Conservation (phyloP, 2,113 vertebrate species). For the Mormyrus lacerda region DNA sequence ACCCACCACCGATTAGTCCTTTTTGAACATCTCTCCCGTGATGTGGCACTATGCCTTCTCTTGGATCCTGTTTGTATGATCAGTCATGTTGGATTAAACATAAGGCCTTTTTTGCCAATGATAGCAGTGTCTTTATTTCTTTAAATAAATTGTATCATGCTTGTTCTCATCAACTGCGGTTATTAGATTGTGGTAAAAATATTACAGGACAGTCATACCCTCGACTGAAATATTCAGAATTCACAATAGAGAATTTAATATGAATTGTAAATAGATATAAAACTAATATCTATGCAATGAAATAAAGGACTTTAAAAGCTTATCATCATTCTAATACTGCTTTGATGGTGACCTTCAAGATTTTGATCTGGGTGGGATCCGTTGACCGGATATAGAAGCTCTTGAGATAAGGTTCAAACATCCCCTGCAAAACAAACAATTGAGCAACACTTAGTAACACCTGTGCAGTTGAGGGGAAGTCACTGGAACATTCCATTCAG, state of each 20-base stretch:
- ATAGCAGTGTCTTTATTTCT: neutral
- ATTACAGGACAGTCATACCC: neutral
- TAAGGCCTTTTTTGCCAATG: neutral
- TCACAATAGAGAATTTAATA: neutral
- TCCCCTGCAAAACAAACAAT: conserved; percentile 67
- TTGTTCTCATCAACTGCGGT: neutral
- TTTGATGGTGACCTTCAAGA: conserved; percentile 74
- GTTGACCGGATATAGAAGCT: conserved; percentile 98
- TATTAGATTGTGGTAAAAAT: neutral
- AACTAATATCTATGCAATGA: neutral
- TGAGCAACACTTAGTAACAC: neutral
- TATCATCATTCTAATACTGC: neutral
- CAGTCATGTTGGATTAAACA: neutral
- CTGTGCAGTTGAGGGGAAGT: neutral
- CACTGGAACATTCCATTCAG: neutral
- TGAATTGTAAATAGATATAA: neutral
- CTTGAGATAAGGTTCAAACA: conserved; percentile 98
- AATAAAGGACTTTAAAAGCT: neutral
- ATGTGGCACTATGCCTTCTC: neutral
- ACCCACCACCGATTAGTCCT: neutral
- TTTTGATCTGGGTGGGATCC: conserved; percentile 94
- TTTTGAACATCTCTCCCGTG: neutral
- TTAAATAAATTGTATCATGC: neutral
- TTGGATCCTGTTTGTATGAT: neutral
- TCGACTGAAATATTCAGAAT: neutral